Evolutionary conservation across 2,113 vertebrate genomes (phyloP).

Genomic region (Parus major): DNA sequence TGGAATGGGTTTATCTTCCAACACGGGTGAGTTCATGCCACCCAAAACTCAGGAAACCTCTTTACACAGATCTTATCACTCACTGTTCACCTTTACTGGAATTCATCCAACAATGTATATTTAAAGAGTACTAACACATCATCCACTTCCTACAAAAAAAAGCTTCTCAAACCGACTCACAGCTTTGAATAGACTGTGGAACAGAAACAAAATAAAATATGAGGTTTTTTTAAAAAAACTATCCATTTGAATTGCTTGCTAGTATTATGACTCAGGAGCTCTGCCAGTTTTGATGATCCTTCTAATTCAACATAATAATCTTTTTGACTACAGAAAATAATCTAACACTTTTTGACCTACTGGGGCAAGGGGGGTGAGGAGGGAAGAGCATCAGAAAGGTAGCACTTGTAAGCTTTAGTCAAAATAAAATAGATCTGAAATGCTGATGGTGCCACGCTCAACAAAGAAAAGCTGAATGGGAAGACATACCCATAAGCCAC

Average conservation of each 20-base stretch:
- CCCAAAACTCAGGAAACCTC: background rate
- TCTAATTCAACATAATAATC: background rate
- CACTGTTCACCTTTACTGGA: background rate
- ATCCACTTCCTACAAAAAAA: background rate
- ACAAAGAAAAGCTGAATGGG: background rate
- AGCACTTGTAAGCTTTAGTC: background rate
- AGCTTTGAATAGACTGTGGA: background rate
- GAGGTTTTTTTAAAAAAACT: background rate
- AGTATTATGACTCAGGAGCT: accelerated
- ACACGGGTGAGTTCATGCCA: background rate
- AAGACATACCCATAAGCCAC: background rate
- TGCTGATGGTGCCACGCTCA: background rate
- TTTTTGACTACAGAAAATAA: background rate
- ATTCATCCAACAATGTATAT: background rate
- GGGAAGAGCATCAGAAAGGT: background rate
- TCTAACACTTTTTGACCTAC: background rate
- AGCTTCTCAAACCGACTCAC: background rate
- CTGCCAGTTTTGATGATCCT: background rate
- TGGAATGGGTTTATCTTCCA: background rate
- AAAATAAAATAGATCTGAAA: background rate
- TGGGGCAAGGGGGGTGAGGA: accelerated
- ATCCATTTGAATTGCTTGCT: background rate
- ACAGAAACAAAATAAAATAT: background rate
- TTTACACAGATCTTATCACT: background rate
- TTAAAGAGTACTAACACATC: background rate